Evolutionary conservation across 2,797 vertebrate species (phyloP), one percentile per base, ranked within the genome.

Genomic region (Hylomyscus alleni): DNA sequence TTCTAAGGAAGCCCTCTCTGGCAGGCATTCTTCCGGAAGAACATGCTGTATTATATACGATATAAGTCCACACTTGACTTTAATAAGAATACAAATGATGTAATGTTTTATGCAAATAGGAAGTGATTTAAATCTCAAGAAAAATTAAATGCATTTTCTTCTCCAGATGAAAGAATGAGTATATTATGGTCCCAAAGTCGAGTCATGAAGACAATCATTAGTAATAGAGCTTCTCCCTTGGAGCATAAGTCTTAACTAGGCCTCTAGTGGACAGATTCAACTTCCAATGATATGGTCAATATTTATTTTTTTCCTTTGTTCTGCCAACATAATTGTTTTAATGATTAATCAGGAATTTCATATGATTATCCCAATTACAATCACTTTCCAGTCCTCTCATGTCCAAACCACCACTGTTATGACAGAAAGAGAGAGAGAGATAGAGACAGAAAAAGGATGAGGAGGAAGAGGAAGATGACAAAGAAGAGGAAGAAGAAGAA

Each of bases 401-500:
- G 37, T 40, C 37, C 10, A 73, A 37, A 20, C 1, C 37, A 10
- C 20, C 37, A 37, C 19, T 0, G 34, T 73, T 37, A 34, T 37
- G 69, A 9, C n/a, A 20, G 19, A 4, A 26, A 3, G 11, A 29
- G 4, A 14, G 62, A 31, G 62, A 31, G 58, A 4, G 62, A 31
- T 7, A 29, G 60, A 29, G 3, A 4, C 4, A 34, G 29, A 11
- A 4, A 7, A 4, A 3, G 26, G 29, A 29, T 4, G 22, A 13
- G 26, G 29, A 31, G 4, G 62, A 31, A 31, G 31, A 67, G 31
- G 4, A 29, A 29, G 5, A 67, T 0, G 60, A 29, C 12, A 11
- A 29, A 4, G 2, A 10, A 11, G 19, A 58, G 19, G 6, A 22
- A 7, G 56, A 58, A 3, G 60, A 62, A 11, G 11, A 12, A 10